phyloP scores from a whole-genome alignment of 1,140 invertebrate genomes.

The Teleogryllus occipitalis region DNA sequence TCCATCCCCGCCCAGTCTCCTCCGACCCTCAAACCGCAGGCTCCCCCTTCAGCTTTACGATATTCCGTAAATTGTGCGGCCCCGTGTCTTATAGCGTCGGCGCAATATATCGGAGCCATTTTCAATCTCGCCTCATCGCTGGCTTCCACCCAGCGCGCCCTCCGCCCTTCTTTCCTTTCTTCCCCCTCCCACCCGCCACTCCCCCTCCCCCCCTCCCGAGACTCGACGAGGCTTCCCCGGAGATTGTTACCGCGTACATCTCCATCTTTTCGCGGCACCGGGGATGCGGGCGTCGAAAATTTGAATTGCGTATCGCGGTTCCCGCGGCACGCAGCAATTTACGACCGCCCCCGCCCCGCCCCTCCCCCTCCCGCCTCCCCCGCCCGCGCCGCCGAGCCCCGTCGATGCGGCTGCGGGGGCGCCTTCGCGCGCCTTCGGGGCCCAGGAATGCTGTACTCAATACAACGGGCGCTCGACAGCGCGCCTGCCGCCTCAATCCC shows the following conservation, averaged over 20 bases:
- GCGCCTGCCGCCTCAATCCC: no score
- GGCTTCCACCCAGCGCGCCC: not conserved
- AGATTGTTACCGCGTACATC: not conserved
- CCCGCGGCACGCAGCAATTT: not conserved
- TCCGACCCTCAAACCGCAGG: not conserved
- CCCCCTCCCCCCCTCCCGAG: no score
- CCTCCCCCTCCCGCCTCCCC: no score
- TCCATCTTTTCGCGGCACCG: not conserved
- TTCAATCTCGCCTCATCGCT: conserved; percentile 3
- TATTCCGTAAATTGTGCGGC: not conserved
- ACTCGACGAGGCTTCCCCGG: no score
- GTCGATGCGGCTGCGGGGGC: not conserved
- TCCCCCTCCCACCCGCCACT: not conserved
- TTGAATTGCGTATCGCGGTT: conserved; percentile 1
- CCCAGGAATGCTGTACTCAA: not conserved
- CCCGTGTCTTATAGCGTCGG: not conserved
- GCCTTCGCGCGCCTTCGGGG: not conserved
- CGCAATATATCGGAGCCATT: not conserved
- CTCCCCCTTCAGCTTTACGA: not conserved
- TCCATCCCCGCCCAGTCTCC: not conserved
- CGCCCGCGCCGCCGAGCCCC: no score
- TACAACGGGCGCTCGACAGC: not conserved
- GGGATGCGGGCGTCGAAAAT: not conserved
- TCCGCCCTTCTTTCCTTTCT: not conserved
- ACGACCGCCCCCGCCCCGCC: not conserved